Evolutionary conservation across 2,113 vertebrate genomes (phyloP).

Genomic region (Phasianus colchicus): DNA sequence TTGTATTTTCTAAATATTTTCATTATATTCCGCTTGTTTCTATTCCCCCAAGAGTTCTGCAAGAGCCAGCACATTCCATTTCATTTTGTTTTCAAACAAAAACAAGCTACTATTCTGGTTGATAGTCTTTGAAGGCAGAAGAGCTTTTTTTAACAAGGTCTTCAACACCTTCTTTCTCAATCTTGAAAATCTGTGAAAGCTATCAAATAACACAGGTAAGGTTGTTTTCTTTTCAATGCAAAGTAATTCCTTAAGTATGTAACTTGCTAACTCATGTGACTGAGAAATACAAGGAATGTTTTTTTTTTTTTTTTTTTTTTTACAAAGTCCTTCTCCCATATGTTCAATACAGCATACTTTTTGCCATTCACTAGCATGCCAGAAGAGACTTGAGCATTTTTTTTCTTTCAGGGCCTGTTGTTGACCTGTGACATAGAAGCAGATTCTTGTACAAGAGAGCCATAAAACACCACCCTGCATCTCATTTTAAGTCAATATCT

Average conservation of each 20-base stretch:
- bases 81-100: not conserved
- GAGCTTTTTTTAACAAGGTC: not conserved
- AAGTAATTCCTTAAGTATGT: not conserved
- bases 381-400: not conserved
- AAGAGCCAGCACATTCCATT: not conserved
- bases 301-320: not conserved
- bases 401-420: not conserved
- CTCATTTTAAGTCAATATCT: not conserved
- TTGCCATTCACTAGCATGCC: not conserved
- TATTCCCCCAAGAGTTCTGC: not conserved
- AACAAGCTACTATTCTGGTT: not conserved
- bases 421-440: not conserved
- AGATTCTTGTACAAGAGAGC: not conserved
- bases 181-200: not conserved
- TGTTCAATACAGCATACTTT: not conserved
- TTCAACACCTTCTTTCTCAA: not conserved
- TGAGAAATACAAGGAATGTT: not conserved
- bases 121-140: not conserved
- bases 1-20: not conserved
- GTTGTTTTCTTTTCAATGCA: not conserved
- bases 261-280: not conserved
- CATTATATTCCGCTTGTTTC: not conserved
- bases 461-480: not conserved
- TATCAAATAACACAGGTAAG: not conserved
- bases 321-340: not conserved